Base-by-base conservation (phyloP, 2,888 invertebrate species). In the Drosophila kanekoi region DNA sequence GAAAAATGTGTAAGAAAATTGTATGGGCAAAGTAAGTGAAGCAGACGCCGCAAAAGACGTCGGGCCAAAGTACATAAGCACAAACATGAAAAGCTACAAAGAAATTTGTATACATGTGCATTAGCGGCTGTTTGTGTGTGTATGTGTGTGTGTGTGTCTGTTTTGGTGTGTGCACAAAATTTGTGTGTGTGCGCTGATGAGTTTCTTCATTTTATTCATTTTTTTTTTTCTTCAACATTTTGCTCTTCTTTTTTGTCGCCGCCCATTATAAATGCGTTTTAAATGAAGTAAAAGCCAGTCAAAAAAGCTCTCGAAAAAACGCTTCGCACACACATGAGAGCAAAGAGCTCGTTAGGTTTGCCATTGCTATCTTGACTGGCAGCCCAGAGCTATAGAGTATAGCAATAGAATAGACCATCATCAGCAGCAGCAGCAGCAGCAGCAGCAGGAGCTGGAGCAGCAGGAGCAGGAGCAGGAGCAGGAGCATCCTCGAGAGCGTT, bases 21-120 rank as follows among this genome's bases (percentile, higher is more conserved):
- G 82, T 84, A 77, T 86, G 83, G 82, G 59, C 78, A 79, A 73
- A 78, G 76, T 84, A 84, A 82, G 75, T 81, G 76, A 79, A 79
- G 89, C 77, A 81, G 64, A 84, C 85, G 84, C 78, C 84, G 72
- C 87, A 83, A 89, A 82, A 73, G 72, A 71, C 67, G 66, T 58
- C 66, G 64, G 52, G 61, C 79, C 59, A 85, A 83, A 70, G 72
- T 74, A 72, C 73, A 67, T 69, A 72, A 67, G 74, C 67, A 69
- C 68, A 84, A 73, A 76, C 79, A 85, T 77, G 76, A 77, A 79
- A 76, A 84, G 72, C 79, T 74, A 79, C 78, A 81, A 89, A 88
- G 87, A 87, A 88, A 87, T 89, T 88, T 88, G 84, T 88, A 81
- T 88, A 88, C 84, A 77, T 81, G 85, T 84, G 84, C 79, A 88